These are phyloP conservation scores for Zosterops japonicus DNA, from an alignment of 2,113 vertebrate genomes.

Conservation along the genomic window DNA sequence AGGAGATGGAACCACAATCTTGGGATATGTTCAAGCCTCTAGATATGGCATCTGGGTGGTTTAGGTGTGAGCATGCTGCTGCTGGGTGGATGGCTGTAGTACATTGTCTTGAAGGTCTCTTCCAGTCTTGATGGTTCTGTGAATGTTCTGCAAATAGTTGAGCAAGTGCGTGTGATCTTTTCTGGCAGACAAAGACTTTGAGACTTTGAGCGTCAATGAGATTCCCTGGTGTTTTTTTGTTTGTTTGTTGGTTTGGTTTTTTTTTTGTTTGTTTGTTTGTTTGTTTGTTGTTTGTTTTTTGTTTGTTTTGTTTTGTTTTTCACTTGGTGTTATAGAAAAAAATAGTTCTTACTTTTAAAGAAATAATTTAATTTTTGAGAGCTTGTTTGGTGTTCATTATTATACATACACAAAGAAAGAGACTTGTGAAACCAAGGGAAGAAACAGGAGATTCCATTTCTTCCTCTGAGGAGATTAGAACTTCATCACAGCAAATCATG, in stretches of 20 bases:
- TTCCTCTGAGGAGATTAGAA: not conserved
- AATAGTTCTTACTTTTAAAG: not conserved
- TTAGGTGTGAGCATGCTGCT: not conserved
- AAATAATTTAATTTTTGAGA: not conserved
- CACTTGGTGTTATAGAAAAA: not conserved
- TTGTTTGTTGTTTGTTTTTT: not conserved
- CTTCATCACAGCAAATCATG: not conserved
- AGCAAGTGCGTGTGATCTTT: not conserved
- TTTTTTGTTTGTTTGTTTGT: not conserved
- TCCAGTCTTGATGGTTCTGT: not conserved
- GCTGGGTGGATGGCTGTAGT: not conserved
- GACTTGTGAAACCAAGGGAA: not conserved
- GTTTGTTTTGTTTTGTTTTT: too few relatives aligned
- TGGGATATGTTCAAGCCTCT: not conserved
- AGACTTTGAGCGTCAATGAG: not conserved
- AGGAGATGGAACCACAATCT: not conserved
- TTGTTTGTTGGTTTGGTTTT: not conserved
- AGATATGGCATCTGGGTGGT: not conserved
- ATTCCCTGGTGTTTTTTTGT: not conserved
- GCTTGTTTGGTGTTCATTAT: not conserved
- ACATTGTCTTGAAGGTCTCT: not conserved
- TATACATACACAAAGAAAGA: not conserved
- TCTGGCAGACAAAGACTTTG: not conserved
- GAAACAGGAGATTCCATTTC: not conserved
- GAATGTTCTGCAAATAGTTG: not conserved